Evolutionary conservation across 2,113 vertebrate species (phyloP).

Genomic region (Odocoileus virginianus): DNA sequence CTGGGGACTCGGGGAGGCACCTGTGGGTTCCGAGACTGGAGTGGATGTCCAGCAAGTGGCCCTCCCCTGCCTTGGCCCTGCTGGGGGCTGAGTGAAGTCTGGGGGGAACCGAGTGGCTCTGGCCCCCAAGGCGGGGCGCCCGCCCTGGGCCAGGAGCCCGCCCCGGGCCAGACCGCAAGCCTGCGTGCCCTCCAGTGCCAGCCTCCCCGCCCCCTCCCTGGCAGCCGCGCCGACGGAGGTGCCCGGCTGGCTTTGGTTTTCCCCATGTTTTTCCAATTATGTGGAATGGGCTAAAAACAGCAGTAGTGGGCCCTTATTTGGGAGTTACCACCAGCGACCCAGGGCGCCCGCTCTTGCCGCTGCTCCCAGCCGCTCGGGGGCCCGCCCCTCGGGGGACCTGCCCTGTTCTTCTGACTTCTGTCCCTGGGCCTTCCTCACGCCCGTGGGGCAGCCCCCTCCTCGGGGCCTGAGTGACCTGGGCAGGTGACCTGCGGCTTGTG

Average conservation of each 20-base stretch:
- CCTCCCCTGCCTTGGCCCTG: background rate
- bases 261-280: conserved; percentile 62
- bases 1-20: background rate
- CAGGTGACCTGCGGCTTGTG: background rate
- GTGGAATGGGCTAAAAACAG: conserved; percentile 54
- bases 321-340: background rate
- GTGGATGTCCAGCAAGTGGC: background rate
- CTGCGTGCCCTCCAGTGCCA: accelerated
- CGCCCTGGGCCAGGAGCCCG: background rate
- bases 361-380: accelerated
- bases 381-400: background rate
- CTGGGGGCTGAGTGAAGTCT: background rate
- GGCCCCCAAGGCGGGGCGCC: accelerated
- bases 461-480: background rate
- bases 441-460: background rate
- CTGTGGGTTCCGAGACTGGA: background rate
- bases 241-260: conserved; percentile 39
- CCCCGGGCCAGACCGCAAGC: background rate
- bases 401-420: background rate
- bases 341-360: background rate
- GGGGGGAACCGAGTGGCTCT: background rate
- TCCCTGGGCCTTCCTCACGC: accelerated
- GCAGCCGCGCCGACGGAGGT: background rate
- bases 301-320: background rate
- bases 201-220: background rate